Percentiles rank a stretch among this genome's conserved stretches.
Conservation (phyloP, 2,797 vertebrate species). For the Numenius phaeopus region DNA sequence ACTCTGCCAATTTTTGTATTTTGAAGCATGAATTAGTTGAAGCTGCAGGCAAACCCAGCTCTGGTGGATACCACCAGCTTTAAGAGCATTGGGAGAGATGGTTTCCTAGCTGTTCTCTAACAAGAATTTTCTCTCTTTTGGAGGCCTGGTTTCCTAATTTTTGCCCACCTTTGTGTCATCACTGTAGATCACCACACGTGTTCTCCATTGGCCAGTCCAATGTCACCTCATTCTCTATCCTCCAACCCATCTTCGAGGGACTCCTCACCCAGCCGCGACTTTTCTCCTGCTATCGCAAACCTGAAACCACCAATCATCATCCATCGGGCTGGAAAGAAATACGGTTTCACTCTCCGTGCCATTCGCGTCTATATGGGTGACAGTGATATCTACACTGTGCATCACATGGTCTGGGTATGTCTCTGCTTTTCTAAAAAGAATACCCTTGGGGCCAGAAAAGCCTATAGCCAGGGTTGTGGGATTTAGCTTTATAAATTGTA, state of each 20-base stretch:
- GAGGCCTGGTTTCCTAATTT: conserved; percentile 67
- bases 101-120: conserved; percentile 37
- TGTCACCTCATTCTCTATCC: conserved; percentile 96
- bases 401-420: conserved; percentile 99
- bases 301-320: conserved; percentile 91
- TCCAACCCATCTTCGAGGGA: conserved; percentile 97
- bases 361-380: conserved; percentile 98
- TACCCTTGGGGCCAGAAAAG: neutral
- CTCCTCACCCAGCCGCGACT: conserved; percentile 95
- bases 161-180: conserved; percentile 68
- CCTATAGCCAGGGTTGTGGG: neutral
- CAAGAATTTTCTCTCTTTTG: conserved; percentile 39
- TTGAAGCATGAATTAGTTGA: neutral
- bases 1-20: neutral
- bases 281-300: conserved; percentile 87
- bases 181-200: conserved; percentile 90
- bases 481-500: neutral
- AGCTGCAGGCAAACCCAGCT: conserved; percentile 17
- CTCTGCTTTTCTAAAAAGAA: conserved; percentile 35
- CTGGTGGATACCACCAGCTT: neutral
- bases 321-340: conserved; percentile 95
- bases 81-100: neutral
- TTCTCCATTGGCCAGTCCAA: conserved; percentile 95
- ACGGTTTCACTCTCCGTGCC: conserved; percentile 95
- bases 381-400: conserved; percentile 94